Base-by-base conservation (phyloP, 2,113 vertebrate genomes). In the Oenanthe melanoleuca region DNA sequence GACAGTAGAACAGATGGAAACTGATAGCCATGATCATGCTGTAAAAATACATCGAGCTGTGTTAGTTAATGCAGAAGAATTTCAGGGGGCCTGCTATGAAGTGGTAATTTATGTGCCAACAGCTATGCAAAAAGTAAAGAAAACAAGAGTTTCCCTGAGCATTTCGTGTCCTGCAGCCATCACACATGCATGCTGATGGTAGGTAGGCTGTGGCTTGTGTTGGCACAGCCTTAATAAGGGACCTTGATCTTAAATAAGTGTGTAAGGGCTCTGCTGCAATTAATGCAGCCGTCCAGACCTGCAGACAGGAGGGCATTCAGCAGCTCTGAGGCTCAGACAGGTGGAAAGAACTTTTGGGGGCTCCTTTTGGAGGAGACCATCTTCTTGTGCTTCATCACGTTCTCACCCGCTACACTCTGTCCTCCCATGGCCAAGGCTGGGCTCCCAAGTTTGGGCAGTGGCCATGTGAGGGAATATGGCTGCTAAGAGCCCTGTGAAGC, bases 1-100 rank as follows among this genome's bases (percentile, higher is more conserved):
- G 92, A 93, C 37, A 88, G 86, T 84, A 55, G 75, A 90, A 67
- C 88, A 86, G 90, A 93, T 96, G 94, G 92, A 90, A 96, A 74
- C 72, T 45, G 86, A 95, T 96, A 95, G 88, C 86, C 63, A 9
- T 34, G 86, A 71, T 67, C 53, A 2, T 52, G 14, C 93, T 90
- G 65, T 72, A 72, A 86, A 92, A 95, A 92, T 88, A 92, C 53
- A 37, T 65, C 6, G 3, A 57, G 69, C 47, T 10, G 5, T n/a
- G 33, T 87, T 84, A 73, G 65, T 81, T 96, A 93, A 72, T 65
- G 86, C 86, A 59, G 50, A 81, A 59, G 67, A 86, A 83, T 92
- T 80, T 66, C 85, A 71, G 44, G 80, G 80, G 49, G 33, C 53
- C 52, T 69, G 11, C 81, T 79, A 69, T 9, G 57, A 93, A 93